Conservation (phyloP, 1,140 invertebrate species). For the Drosophila willistoni region DNA sequence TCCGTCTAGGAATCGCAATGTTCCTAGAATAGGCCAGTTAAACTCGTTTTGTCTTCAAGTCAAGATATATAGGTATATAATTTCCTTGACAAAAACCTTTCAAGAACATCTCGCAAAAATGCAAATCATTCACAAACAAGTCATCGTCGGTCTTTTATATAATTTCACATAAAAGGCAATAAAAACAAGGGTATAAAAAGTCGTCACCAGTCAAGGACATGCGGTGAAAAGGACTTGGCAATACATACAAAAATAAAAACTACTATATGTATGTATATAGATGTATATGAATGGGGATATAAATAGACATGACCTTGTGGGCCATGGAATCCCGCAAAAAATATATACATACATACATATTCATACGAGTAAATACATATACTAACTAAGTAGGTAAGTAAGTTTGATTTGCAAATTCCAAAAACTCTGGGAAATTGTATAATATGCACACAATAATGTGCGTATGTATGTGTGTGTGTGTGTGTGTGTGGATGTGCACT, state of each 20-base stretch:
- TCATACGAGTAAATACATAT: background rate
- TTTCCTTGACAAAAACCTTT: background rate
- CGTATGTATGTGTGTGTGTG: background rate
- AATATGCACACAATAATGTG: constrained; percentile 5
- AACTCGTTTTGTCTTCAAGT: too few species aligned
- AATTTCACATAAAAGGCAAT: constrained; percentile 6
- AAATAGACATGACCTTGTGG: background rate
- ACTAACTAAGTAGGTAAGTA: background rate
- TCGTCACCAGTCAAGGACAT: constrained; percentile 8
- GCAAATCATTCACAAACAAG: constrained; percentile 1
- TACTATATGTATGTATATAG: background rate
- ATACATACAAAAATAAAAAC: background rate
- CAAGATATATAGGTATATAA: background rate
- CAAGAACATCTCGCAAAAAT: background rate
- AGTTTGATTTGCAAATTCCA: background rate
- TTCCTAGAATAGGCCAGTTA: too few species aligned
- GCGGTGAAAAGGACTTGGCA: constrained; percentile 3
- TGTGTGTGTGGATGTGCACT: constrained; percentile 16
- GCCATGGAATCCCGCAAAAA: background rate
- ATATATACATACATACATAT: background rate
- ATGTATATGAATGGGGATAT: background rate
- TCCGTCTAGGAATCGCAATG: too few species aligned
- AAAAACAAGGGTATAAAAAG: constrained; percentile 3
- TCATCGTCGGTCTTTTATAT: background rate
- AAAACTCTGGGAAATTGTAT: constrained; percentile 13